Conservation (phyloP, 2,888 invertebrate genomes). For the Eurytoma adleriae region DNA sequence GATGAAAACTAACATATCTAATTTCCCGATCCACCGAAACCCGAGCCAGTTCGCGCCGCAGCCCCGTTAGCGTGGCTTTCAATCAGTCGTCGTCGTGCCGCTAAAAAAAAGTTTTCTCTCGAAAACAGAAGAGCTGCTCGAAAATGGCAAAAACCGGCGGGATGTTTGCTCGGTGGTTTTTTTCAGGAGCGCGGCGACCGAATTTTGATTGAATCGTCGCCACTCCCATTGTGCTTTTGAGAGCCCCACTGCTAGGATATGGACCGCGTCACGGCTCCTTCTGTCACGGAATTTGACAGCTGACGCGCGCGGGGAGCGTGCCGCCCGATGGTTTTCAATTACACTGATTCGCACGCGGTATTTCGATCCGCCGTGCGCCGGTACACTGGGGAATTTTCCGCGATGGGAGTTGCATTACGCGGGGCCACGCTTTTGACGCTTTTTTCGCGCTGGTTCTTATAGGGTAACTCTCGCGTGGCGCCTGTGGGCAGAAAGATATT, state of each 20-base stretch:
- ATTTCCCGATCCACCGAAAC: too few species aligned
- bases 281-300: constrained; percentile 44
- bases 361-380: constrained; percentile 10
- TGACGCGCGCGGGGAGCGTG: constrained; percentile 9
- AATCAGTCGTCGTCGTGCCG: background rate
- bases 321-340: constrained; percentile 47
- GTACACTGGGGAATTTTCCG: background rate
- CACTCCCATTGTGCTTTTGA: constrained; percentile 2
- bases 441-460: too few species aligned
- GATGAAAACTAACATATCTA: too few species aligned
- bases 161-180: background rate
- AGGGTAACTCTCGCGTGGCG: too few species aligned
- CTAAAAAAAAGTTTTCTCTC: background rate
- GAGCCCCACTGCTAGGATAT: constrained; percentile 26
- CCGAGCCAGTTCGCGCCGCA: too few species aligned
- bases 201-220: constrained; percentile 42
- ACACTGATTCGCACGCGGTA: constrained; percentile 33
- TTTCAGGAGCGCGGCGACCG: background rate
- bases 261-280: background rate
- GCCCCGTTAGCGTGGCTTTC: background rate
- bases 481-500: too few species aligned
- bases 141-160: background rate
- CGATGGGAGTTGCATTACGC: background rate
- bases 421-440: background rate
- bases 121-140: background rate